Evolutionary conservation across 2,797 vertebrate genomes (phyloP), one percentile per base, ranked within the genome.

Genomic region (Eulemur mongoz): DNA sequence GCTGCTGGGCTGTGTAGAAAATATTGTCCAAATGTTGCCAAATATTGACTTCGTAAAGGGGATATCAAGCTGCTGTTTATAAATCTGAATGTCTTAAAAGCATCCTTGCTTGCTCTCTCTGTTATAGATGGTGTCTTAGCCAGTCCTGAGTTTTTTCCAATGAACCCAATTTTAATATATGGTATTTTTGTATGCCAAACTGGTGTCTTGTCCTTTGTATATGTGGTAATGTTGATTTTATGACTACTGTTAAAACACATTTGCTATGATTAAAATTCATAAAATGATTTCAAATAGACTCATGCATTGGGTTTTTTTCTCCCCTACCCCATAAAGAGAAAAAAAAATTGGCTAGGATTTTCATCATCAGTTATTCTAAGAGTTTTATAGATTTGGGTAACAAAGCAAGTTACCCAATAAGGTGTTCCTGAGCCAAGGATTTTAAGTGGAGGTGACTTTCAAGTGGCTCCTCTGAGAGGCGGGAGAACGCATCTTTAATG

Each of bases 181-280:
- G 89, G 61, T 97, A 97, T 97, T 98, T 99, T 97, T 98, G 89
- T 98, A 98, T 97, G 96, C 97, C 91, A 95, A 0, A 93, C 88
- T 98, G 90, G 88, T 97, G 97, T 97, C 97, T 97, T 94, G 95
- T 97, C 98, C 96, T 98, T 98, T 98, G 94, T 98, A 97, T 57
- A 96, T 94, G 96, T 98, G 97, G 94, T 98, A 98, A 97, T 1
- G 25, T 96, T 93, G 61, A 97, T 98, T 98, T 98, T 97, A 97
- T 98, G 97, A 98, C 93, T 98, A 97, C 93, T 97, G 93, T 98
- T 98, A 93, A 97, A 96, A 97, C 94, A 97, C 93, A 97, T 98
- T 98, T 98, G 94, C 96, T 98, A 95, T 98, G 97, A 98, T 98
- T 98, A 98, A 98, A 99, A 97, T 96, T 98, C 97, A 97, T 65